phyloP scores from a whole-genome alignment of 2,113 vertebrate species.

The Sitta europaea region DNA sequence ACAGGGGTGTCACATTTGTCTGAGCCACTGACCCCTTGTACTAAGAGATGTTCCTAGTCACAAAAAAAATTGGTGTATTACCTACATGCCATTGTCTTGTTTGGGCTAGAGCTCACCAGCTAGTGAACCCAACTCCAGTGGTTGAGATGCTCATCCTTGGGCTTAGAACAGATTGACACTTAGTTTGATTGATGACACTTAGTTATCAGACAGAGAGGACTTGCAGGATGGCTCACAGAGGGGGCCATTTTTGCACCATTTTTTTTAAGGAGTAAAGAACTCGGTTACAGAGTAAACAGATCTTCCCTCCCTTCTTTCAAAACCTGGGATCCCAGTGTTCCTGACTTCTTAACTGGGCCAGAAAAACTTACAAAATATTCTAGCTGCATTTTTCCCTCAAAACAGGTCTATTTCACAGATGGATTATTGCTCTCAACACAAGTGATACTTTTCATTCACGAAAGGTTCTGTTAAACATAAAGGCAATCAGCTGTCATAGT shows the following conservation, averaged over 20 bases:
- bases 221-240: neutral
- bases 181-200: no score
- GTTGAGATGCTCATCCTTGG: accelerated
- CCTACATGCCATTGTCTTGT: no score
- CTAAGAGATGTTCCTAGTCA: neutral
- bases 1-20: neutral
- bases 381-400: neutral
- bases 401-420: neutral
- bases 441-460: neutral
- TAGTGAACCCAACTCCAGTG: neutral
- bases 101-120: neutral
- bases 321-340: neutral
- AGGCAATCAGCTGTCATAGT: neutral
- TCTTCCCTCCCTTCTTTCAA: neutral
- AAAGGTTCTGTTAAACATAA: neutral
- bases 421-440: neutral
- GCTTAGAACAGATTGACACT: neutral
- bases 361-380: neutral
- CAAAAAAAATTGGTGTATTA: neutral
- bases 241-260: accelerated
- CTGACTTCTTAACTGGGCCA: neutral
- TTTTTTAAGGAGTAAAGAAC: neutral
- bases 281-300: neutral
- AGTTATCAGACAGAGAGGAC: neutral
- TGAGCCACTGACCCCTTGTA: neutral